These are phyloP conservation scores for Camptogramma bilineatum DNA, from an alignment of 2,888 invertebrate genomes.

Conservation along the genomic window DNA sequence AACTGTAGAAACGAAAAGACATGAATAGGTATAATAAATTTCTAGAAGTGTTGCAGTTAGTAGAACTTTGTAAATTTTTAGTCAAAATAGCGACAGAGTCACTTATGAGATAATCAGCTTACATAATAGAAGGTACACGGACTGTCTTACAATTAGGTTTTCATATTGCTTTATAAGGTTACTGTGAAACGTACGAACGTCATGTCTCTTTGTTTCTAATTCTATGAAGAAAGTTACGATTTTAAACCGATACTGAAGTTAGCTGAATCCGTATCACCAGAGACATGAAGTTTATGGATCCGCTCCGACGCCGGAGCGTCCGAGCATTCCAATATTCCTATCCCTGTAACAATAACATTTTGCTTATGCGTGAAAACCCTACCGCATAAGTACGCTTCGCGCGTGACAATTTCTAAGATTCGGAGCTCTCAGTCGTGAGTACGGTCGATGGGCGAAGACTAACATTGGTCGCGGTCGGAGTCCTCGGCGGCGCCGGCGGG, in stretches of 20 bases:
- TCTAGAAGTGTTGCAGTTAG: background rate
- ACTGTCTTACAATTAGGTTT: background rate
- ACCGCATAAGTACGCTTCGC: conserved; percentile 57
- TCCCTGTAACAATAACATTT: conserved; percentile 60
- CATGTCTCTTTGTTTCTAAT: conserved; percentile 48
- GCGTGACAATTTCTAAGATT: conserved; percentile 59
- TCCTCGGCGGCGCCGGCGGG: conserved; percentile 51
- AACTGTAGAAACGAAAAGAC: conserved; percentile 53
- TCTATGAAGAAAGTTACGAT: conserved; percentile 42
- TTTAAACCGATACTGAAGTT: conserved; percentile 17
- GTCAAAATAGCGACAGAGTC: conserved; percentile 8
- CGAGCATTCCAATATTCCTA: conserved; percentile 58
- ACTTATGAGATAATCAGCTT: conserved; percentile 1
- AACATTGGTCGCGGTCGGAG: conserved; percentile 55
- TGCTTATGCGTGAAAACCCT: conserved; percentile 50
- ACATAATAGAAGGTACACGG: background rate
- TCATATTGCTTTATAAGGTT: background rate
- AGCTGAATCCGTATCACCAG: conserved; percentile 12
- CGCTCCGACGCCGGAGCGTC: conserved; percentile 34
- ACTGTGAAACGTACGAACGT: conserved; percentile 15
- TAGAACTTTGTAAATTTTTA: background rate
- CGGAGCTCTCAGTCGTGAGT: conserved; percentile 51
- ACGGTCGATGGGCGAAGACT: conserved; percentile 58
- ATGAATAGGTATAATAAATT: conserved; percentile 36
- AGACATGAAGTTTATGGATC: conserved; percentile 19